Evolutionary conservation across 2,113 vertebrate species (phyloP), one percentile per base, ranked within the genome.

Genomic region (Apeltes quadracus): DNA sequence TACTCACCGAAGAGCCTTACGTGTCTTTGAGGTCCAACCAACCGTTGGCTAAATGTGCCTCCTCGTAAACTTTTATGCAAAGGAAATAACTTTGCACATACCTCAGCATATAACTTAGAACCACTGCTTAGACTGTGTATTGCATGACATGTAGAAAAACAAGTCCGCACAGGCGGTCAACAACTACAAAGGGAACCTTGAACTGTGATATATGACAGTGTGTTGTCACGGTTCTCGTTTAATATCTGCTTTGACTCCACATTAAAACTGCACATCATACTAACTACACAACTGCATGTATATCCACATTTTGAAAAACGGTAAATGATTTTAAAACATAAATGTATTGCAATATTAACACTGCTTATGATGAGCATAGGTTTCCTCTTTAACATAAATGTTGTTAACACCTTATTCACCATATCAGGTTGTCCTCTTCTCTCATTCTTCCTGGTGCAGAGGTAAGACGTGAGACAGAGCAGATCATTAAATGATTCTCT

Each of bases 401-500:
- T 11, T 53, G n/a, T 23, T 41, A 16, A 22, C 56, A 1, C 7
- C 7, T 29, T 20, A n/a, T 54, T 23, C 13, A 16, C 15, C n/a
- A n/a, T 53, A 18, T 7, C 32, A 27, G 41, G 3, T 18, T 29
- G 8, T 69, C n/a, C 27, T 25, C 10, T 32, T 57, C 12, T 22
- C 12, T 32, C 32, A 5, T 43, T 32, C 34, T 55, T 11, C 7
- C 10, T 57, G 2, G 20, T 46, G 20, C 34, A 50, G 10, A 32
- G 1, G 20, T 43, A 48, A 43, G 20, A 48, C 67, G 54, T 46
- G 4, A 62, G 29, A 55, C 32, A 32, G 10, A 61, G 66, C 5
- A 59, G 9, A 58, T 62, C 29, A 70, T 54, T 66, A 56, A 78
- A 67, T 13, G 67, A 22, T 12, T 54, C 0, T 25, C 43, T 78